Evolutionary conservation across 2,797 vertebrate species (phyloP).

Genomic region (Urosaurus nigricauda): DNA sequence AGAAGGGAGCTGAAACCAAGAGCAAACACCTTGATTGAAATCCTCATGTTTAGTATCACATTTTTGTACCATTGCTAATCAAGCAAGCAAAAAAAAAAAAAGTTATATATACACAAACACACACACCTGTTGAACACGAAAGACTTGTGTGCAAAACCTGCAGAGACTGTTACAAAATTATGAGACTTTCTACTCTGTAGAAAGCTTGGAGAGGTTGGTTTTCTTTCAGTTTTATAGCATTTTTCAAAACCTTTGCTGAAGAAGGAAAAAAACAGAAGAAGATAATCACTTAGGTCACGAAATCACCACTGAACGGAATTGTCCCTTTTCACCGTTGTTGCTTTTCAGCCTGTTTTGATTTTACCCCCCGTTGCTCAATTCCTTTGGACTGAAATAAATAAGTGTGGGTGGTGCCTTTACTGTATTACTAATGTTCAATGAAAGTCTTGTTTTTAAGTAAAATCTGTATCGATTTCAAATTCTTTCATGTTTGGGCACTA

Average conservation of each 20-base stretch:
- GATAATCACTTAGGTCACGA: conserved; percentile 40
- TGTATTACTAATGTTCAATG: conserved; percentile 82
- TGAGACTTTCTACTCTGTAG: conserved; percentile 51
- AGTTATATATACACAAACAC: conserved; percentile 10
- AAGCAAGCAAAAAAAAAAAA: conserved; percentile 30
- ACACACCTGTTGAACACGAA: conserved; percentile 27
- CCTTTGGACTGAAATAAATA: conserved; percentile 81
- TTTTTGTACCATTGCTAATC: conserved; percentile 67
- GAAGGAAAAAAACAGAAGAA: conserved; percentile 41
- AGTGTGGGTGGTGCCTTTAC: conserved; percentile 86
- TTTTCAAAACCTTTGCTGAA: conserved; percentile 44
- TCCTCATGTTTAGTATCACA: conserved; percentile 57
- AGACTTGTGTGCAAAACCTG: conserved; percentile 59
- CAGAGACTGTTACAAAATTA: conserved; percentile 71
- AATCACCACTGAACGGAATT: conserved; percentile 40
- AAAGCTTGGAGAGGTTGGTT: conserved; percentile 63
- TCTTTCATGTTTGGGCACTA: conserved; percentile 70
- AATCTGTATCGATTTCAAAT: conserved; percentile 72
- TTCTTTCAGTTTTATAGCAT: conserved; percentile 59
- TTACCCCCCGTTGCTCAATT: conserved; percentile 58
- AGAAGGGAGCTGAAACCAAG: conserved; percentile 13
- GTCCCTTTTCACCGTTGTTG: conserved; percentile 62
- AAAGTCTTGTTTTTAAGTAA: conserved; percentile 81
- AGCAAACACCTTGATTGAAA: conserved; percentile 55
- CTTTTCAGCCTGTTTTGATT: conserved; percentile 75